Evolutionary conservation across 2,888 invertebrate species (phyloP), one percentile per base, ranked within the genome.

Genomic region (Thecocarcelia acutangulata): DNA sequence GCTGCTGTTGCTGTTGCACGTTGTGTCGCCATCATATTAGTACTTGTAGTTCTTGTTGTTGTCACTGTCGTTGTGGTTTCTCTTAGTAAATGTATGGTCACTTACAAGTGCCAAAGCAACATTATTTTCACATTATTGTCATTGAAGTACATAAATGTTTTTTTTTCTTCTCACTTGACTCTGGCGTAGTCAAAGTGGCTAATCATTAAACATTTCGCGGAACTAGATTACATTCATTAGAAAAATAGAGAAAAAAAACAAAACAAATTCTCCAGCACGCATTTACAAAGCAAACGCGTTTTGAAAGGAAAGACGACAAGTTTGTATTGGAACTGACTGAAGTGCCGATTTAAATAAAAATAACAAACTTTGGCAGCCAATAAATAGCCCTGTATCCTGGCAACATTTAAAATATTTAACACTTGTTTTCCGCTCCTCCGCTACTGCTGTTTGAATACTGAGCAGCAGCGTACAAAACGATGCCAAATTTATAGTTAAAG

Each of bases 321-420:
- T 68, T 77, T 73, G 17, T 63, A 77, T 68, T 83, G 63, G 85
- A 87, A 87, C 86, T 88, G 86, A 86, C 85, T 33, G 33, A 85
- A 87, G 85, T 87, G 87, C 87, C 87, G 86, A 87, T 85, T 86
- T 84, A 85, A 87, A 88, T 88, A 33, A 87, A 88, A 90, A 90
- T 90, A 89, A 89, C 89, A 89, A 90, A 90, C 86, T 89, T 85
- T 85, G 85, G 84, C 84, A 85, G 86, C 84, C 63, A 56, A 85
- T 33, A 33, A 33, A 33, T 86, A 86, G 86, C 86, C 84, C 86
- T 88, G 89, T 89, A 89, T 89, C 89, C 89, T 87, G 90, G 89
- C 89, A 89, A 89, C 90, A 89, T 81, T 72, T 77, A 15, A 59
- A 46, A 74, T 58, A 70, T 64, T 69, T 64, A 68, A 33, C 76